Evolutionary conservation across 1,140 invertebrate species (phyloP).

Genomic region (Oreohelix idahoensis): DNA sequence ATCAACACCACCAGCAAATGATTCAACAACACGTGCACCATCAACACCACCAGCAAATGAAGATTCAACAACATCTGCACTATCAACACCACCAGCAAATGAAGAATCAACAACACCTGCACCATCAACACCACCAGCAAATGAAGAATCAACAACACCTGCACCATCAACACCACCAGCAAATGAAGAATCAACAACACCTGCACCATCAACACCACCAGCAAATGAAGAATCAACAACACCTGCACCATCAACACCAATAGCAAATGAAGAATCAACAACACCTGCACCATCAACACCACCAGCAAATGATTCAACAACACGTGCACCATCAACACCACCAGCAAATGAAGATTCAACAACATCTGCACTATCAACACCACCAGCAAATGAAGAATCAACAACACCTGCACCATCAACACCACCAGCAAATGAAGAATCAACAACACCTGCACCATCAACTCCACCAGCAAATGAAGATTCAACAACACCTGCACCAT

Average conservation of each 20-base stretch:
- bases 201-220: background rate
- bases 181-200: background rate
- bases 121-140: background rate
- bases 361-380: background rate
- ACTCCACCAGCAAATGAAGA: background rate
- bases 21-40: background rate
- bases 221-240: constrained; percentile 35
- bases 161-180: constrained; percentile 25
- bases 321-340: background rate
- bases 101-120: background rate
- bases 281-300: constrained; percentile 25
- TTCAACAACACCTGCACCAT: background rate
- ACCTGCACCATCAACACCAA: background rate
- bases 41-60: constrained; percentile 28
- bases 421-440: background rate
- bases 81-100: background rate
- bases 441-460: background rate
- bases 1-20: background rate
- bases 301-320: constrained; percentile 32
- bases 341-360: background rate
- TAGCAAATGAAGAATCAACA: background rate
- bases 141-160: background rate
- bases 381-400: constrained; percentile 14
- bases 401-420: constrained; percentile 37
- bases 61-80: no score